These are phyloP conservation scores for Alcis repandata DNA, from an alignment of 2,888 invertebrate genomes.

Conservation along the genomic window DNA sequence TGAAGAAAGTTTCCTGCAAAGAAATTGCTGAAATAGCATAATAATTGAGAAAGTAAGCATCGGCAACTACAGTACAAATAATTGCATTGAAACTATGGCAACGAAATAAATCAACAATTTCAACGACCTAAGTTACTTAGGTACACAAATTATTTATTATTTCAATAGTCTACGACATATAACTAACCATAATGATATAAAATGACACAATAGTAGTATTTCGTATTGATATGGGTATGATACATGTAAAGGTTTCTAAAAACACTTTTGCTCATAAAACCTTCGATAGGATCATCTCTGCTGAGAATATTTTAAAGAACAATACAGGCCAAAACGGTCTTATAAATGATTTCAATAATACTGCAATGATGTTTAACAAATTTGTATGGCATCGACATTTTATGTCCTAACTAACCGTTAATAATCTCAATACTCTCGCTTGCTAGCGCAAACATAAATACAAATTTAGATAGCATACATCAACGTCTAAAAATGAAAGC, in stretches of 20 bases:
- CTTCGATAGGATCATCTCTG: conserved; percentile 39
- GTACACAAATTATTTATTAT: conserved; percentile 61
- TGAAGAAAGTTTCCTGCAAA: not conserved
- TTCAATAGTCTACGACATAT: conserved; percentile 58
- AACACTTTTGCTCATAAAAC: conserved; percentile 55
- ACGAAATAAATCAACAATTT: conserved; percentile 58
- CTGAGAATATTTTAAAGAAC: conserved; percentile 55
- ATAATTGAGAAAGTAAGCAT: conserved; percentile 60
- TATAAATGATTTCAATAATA: conserved; percentile 60
- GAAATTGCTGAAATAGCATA: not conserved
- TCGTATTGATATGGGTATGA: conserved; percentile 72
- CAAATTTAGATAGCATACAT: conserved; percentile 61
- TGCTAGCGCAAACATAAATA: conserved; percentile 58
- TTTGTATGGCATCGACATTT: conserved; percentile 72
- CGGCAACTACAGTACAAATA: conserved; percentile 44
- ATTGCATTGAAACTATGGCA: conserved; percentile 34
- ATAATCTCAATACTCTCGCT: conserved; percentile 73
- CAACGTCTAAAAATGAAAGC: conserved; percentile 64
- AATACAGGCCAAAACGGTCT: conserved; percentile 64
- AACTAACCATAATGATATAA: conserved; percentile 53
- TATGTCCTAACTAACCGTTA: conserved; percentile 74
- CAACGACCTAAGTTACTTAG: conserved; percentile 58
- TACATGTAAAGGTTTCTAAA: conserved; percentile 73
- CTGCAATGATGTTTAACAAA: conserved; percentile 66
- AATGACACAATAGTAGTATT: conserved; percentile 49